Evolutionary conservation across 2,888 invertebrate genomes (phyloP), one percentile per base, ranked within the genome.

Genomic region (Luperina nickerlii): DNA sequence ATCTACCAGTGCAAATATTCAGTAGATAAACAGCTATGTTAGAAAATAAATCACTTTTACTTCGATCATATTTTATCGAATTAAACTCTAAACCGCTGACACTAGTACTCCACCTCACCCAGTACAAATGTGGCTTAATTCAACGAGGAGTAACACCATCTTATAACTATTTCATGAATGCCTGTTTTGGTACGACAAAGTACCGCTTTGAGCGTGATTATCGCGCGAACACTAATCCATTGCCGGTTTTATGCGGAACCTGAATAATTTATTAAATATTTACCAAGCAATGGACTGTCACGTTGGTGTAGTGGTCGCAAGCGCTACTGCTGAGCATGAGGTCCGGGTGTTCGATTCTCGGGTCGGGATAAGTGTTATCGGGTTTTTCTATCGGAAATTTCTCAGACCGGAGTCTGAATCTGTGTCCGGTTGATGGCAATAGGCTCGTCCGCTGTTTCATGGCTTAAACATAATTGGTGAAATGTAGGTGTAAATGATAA

Each of bases 161-260:
- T 84, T 83, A 81, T 85, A 83, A 86, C 84, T 85, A 89, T 90
- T 90, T 86, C 87, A 89, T 78, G 85, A 84, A 90, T 84, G 83
- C 79, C 62, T 81, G 82, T 85, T 87, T 85, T 68, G 73, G 67
- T 82, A 83, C 38, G 20, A 71, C 67, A 83, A 73, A 83, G 76
- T 77, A 75, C 83, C 60, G 24, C 48, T 51, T 74, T 57, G 74
- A 66, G 69, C 83, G 72, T 86, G 87, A 86, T 87, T 86, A 84
- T 77, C 73, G 54, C 78, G 68, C 45, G 63, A 66, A 72, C 48
- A 67, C 70, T 87, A 79, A 87, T 83, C 88, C 86, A 79, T 76
- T 76, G 86, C 81, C 60, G 75, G 78, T 80, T 87, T 82, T 66
- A 82, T 86, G 71, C 15, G 63, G 60, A 63, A 62, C 42, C 54